Percentiles rank a stretch among this genome's conserved stretches.
phyloP scores from a whole-genome alignment of 23 tunicate genomes.

The Corella eumyota region DNA sequence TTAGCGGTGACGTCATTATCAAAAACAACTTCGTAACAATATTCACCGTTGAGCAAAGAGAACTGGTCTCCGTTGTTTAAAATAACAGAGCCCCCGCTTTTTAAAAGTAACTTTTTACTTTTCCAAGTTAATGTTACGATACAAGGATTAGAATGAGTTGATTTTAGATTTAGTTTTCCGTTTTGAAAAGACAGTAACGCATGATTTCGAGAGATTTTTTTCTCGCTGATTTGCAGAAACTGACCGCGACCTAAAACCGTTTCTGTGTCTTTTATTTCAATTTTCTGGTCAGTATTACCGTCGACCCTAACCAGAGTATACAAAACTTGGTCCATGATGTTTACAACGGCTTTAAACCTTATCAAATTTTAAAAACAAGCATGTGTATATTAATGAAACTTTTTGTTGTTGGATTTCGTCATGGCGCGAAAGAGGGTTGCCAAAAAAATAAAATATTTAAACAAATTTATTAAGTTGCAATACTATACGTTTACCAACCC shows the following conservation, averaged over 20 bases:
- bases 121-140: slow-evolving; percentile 19
- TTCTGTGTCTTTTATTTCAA: too few species aligned
- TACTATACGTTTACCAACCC: too few species aligned
- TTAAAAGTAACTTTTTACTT: slow-evolving; percentile 20
- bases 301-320: too few species aligned
- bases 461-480: too few species aligned
- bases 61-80: slow-evolving; percentile 32
- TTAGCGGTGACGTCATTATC: not conserved
- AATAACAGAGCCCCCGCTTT: slow-evolving; percentile 18
- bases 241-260: slow-evolving; percentile 59
- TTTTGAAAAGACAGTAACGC: slow-evolving; percentile 12
- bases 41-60: slow-evolving; percentile 31
- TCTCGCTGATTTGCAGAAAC: slow-evolving; percentile 43
- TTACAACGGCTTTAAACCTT: too few species aligned
- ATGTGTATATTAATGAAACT: too few species aligned
- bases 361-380: too few species aligned
- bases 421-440: too few species aligned
- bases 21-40: not conserved
- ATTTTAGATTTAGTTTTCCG: slow-evolving; percentile 17
- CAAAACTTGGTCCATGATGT: too few species aligned
- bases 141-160: slow-evolving; percentile 77
- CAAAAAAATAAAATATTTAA: too few species aligned
- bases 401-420: too few species aligned
- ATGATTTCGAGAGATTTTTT: slow-evolving; percentile 75
- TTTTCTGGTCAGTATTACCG: too few species aligned